Conservation (phyloP, 2,888 invertebrate genomes). For the Hanleya hanleyi region DNA sequence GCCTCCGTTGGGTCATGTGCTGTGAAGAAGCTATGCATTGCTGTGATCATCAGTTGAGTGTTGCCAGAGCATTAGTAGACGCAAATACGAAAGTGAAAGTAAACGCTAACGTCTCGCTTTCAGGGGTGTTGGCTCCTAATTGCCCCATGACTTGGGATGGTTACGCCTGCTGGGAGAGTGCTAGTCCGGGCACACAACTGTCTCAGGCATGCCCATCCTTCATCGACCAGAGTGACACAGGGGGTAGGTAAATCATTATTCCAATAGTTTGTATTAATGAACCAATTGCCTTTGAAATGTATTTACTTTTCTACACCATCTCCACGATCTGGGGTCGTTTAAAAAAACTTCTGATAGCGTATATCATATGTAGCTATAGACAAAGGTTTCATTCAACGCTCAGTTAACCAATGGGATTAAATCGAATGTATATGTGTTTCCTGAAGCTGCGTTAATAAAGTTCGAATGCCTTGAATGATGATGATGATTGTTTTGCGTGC, state of each 20-base stretch:
- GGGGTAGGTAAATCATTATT: neutral
- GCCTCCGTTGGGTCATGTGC: slow-evolving; percentile 48
- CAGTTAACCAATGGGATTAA: too few species aligned
- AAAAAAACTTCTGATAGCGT: too few species aligned
- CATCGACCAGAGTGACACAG: neutral
- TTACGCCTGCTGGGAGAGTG: slow-evolving; percentile 54
- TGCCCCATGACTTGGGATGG: slow-evolving; percentile 64
- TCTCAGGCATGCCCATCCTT: slow-evolving; percentile 41
- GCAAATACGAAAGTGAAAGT: neutral
- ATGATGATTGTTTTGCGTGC: too few species aligned
- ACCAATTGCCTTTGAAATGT: too few species aligned
- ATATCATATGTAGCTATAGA: too few species aligned
- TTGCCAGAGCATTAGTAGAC: neutral
- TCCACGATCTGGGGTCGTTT: too few species aligned
- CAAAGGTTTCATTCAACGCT: too few species aligned
- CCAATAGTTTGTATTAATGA: too few species aligned
- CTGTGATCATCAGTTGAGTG: slow-evolving; percentile 43
- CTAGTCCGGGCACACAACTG: slow-evolving; percentile 55
- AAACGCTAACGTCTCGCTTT: neutral
- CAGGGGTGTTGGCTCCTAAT: neutral
- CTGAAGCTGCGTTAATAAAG: too few species aligned
- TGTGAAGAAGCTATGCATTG: slow-evolving; percentile 44
- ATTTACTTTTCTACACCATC: too few species aligned
- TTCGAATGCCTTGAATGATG: too few species aligned
- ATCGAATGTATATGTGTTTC: too few species aligned